phyloP scores from a whole-genome alignment of 2,888 invertebrate genomes.

The Balanococcus diminutus region DNA sequence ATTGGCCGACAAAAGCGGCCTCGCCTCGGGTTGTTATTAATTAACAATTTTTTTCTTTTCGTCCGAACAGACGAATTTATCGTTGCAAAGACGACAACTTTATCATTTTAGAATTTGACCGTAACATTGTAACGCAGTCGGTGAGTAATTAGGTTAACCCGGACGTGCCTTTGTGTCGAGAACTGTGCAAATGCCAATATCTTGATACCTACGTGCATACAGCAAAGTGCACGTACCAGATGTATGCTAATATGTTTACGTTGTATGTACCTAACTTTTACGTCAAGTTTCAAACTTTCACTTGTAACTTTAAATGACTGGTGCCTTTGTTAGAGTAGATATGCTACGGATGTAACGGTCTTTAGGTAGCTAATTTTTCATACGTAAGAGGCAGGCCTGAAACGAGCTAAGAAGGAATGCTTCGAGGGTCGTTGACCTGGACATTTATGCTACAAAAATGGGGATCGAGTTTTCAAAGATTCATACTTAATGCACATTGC shows the following conservation, averaged over 20 bases:
- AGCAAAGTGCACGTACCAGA: background rate
- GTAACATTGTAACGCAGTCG: background rate
- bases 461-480: background rate
- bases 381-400: background rate
- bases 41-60: background rate
- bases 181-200: background rate
- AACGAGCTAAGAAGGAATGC: background rate
- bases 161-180: background rate
- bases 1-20: background rate
- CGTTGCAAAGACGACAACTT: background rate
- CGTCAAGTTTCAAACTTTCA: conserved; percentile 5
- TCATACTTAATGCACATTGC: too few relatives aligned
- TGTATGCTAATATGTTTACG: background rate
- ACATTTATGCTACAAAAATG: background rate
- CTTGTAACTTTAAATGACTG: background rate
- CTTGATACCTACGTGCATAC: background rate
- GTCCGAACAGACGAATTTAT: background rate
- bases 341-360: background rate
- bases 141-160: background rate
- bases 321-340: background rate
- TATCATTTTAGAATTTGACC: background rate
- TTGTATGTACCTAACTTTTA: background rate
- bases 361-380: background rate
- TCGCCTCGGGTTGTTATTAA: background rate
- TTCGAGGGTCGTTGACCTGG: background rate